These are phyloP conservation scores for Monopis laevigella DNA, from an alignment of 2,888 invertebrate species.

Conservation along the genomic window DNA sequence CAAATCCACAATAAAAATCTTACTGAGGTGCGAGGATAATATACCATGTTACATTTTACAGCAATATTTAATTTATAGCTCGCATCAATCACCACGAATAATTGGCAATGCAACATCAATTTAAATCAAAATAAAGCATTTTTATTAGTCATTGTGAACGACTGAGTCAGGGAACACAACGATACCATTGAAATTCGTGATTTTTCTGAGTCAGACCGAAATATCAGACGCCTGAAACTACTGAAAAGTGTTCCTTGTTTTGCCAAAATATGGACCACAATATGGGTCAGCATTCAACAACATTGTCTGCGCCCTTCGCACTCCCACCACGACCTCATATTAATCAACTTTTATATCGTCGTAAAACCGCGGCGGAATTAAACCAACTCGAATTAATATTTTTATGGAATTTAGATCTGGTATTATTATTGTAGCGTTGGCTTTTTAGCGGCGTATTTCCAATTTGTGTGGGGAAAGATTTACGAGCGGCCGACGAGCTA, in stretches of 20 bases:
- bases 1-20: no score
- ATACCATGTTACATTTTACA: no score
- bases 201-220: constrained; percentile 4
- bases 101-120: no score
- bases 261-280: constrained; percentile 19
- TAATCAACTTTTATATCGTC: constrained; percentile 61
- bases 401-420: constrained; percentile 63
- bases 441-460: constrained; percentile 48
- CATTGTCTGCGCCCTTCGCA: constrained; percentile 2
- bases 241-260: neutral
- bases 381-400: constrained; percentile 56
- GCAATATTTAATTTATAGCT: no score
- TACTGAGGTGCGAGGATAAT: no score
- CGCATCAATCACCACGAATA: no score
- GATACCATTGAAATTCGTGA: no score
- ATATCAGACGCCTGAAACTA: neutral
- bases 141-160: no score
- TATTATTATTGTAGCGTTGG: constrained; percentile 44
- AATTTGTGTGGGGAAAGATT: constrained; percentile 54
- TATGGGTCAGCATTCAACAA: constrained; percentile 43
- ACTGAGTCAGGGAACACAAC: no score
- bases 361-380: constrained; percentile 60
- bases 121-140: no score
- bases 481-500: constrained; percentile 39
- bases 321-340: constrained; percentile 37